Base-by-base conservation (phyloP, 1,140 invertebrate species). In the Pseudomyrmex pallidus region DNA sequence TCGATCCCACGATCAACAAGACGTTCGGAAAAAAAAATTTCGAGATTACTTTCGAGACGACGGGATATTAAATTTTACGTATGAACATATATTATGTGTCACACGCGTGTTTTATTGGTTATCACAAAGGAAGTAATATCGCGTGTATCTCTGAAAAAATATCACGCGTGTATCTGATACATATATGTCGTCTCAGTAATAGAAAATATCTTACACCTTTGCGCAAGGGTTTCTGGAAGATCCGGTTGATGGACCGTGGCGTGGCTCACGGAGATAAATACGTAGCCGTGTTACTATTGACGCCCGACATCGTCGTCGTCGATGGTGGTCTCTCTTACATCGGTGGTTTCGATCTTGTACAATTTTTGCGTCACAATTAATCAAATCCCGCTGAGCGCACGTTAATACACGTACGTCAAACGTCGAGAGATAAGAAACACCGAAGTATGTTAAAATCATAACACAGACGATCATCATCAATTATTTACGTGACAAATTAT, bases 151-250 rank as follows among this genome's bases (percentile, higher is more conserved):
- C 52, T 9, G n/a, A 73, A 74, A 25, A 73, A 63, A 66, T 61
- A 66, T 3, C 5, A 59, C 1, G 3, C 35, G 0, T 50, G 7
- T 63, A 13, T 80, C 12, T 57, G 13, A 84, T 74, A 73, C 7
- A 35, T 35, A 35, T 35, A 35, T 35, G 0, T 35, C 74, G 52
- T 57, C 20, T 35, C 44, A 63, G 52, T 89, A 87, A 91, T 90
- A 86, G 86, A 90, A 35, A 76, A 87, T 78, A 83, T 84, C 86
- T 86, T 68, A 76, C 80, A 77, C 64, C 35, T 83, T 68, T 25
- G 72, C 62, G 66, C 64, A 62, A 85, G 88, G 82, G 85, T 76
- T 76, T 74, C 17, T 63, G 62, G 84, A 91, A 90, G 90, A 89
- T 52, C 35, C 74, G 77, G 35, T 22, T 50, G 48, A 57, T 57